Conservation (phyloP, 2,888 invertebrate species). For the Drosophila infuscata region DNA sequence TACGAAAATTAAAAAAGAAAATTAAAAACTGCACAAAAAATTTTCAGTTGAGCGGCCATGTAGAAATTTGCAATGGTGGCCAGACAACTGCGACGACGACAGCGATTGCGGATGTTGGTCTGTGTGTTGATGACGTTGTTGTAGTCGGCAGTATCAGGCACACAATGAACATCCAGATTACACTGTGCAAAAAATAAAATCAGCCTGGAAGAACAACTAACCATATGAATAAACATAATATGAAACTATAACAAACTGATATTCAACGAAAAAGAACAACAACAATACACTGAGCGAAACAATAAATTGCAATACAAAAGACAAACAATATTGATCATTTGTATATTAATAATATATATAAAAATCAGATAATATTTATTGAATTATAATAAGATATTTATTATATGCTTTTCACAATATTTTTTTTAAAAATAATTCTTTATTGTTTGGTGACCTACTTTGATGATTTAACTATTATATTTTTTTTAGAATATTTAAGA, state of each 20-base stretch:
- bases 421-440: too few relatives aligned
- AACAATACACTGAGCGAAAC: neutral
- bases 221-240: neutral
- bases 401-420: too few relatives aligned
- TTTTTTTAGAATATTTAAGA: neutral
- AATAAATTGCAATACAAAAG: accelerated
- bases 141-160: slow-evolving; percentile 30
- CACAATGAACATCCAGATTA: slow-evolving; percentile 51
- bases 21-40: slow-evolving; percentile 78
- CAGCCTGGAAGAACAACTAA: neutral
- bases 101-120: slow-evolving; percentile 57
- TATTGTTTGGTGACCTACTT: neutral
- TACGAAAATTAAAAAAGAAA: slow-evolving; percentile 18
- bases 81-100: slow-evolving; percentile 62
- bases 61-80: slow-evolving; percentile 84
- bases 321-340: neutral
- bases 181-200: slow-evolving; percentile 32
- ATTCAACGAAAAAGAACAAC: neutral
- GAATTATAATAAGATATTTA: neutral
- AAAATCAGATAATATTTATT: neutral
- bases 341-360: neutral
- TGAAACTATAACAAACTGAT: neutral
- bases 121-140: slow-evolving; percentile 12
- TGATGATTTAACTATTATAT: neutral
- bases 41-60: slow-evolving; percentile 86